Evolutionary conservation across 2,888 invertebrate genomes (phyloP).

Genomic region (Diplolepis rosae): DNA sequence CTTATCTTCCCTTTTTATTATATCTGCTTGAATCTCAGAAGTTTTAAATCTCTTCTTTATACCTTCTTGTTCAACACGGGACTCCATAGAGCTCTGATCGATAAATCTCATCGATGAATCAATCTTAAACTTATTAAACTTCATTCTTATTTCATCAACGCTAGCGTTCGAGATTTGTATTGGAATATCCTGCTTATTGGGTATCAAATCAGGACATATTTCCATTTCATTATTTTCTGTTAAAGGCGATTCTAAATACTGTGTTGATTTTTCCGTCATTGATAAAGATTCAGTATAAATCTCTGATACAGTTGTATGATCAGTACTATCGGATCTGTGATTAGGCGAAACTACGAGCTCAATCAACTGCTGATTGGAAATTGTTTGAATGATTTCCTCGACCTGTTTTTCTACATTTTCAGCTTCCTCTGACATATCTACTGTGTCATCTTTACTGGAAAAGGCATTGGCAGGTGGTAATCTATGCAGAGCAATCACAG

Average conservation of each 20-base stretch:
- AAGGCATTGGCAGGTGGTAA: constrained; percentile 89
- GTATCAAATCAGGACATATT: constrained; percentile 62
- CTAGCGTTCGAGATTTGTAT: constrained; percentile 17
- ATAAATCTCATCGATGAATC: constrained; percentile 64
- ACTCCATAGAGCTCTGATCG: constrained; percentile 70
- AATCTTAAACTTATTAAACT: constrained; percentile 46
- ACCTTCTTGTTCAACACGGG: constrained; percentile 60
- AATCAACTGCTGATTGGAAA: constrained; percentile 48
- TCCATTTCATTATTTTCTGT: constrained; percentile 68
- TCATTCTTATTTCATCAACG: background rate
- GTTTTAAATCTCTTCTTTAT: constrained; percentile 39
- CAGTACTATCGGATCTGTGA: constrained; percentile 67
- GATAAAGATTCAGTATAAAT: constrained; percentile 67
- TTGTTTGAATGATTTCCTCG: constrained; percentile 75
- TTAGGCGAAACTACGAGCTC: constrained; percentile 63
- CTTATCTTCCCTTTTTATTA: constrained; percentile 34
- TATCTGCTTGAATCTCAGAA: constrained; percentile 36
- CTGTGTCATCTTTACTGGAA: constrained; percentile 91
- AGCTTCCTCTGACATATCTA: constrained; percentile 82
- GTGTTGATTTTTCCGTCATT: constrained; percentile 68
- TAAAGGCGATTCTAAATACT: constrained; percentile 68
- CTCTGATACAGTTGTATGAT: constrained; percentile 66
- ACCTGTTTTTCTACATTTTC: constrained; percentile 72
- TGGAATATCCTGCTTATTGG: constrained; percentile 61
- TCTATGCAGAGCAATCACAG: constrained; percentile 86